A percentile compares a stretch with the other conserved stretches of the same genome.
Evolutionary conservation across 1,140 invertebrate species (phyloP).

Genomic region (Zaprionus kolodkinae): DNA sequence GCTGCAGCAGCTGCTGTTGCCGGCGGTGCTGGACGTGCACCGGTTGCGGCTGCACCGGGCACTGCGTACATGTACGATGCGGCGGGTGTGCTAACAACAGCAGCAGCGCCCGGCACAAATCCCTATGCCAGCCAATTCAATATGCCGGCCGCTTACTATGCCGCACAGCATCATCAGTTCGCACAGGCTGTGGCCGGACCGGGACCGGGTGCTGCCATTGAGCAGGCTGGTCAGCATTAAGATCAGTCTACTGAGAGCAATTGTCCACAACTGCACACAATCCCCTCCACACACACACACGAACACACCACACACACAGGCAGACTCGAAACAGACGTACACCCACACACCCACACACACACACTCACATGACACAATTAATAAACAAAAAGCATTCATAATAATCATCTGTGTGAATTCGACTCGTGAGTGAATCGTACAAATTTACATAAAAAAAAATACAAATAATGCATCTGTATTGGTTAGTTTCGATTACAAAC

Average conservation of each 20-base stretch:
- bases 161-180: constrained; percentile 75
- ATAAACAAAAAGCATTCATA: constrained; percentile 3
- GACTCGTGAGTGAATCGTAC: constrained; percentile 21
- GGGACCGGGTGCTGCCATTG: constrained; percentile 68
- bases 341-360: background rate
- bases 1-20: constrained; percentile 58
- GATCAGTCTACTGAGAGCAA: constrained; percentile 3
- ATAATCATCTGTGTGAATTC: constrained; percentile 6
- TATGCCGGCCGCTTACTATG: constrained; percentile 74
- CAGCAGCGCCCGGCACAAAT: constrained; percentile 72
- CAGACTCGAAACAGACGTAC: constrained; percentile 12
- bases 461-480: constrained; percentile 9
- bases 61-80: constrained; percentile 79
- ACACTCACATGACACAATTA: background rate
- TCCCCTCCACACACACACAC: background rate
- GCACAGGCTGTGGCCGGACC: constrained; percentile 66
- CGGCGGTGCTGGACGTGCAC: constrained; percentile 48
- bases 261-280: constrained; percentile 29
- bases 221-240: constrained; percentile 70
- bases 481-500: constrained; percentile 2
- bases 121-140: constrained; percentile 79
- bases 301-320: constrained; percentile 5
- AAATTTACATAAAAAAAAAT: constrained; percentile 5
- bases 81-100: constrained; percentile 70
- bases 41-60: constrained; percentile 55